phyloP scores from a whole-genome alignment of 2,113 vertebrate genomes.

The Stomatorhinus ivindoensis region DNA sequence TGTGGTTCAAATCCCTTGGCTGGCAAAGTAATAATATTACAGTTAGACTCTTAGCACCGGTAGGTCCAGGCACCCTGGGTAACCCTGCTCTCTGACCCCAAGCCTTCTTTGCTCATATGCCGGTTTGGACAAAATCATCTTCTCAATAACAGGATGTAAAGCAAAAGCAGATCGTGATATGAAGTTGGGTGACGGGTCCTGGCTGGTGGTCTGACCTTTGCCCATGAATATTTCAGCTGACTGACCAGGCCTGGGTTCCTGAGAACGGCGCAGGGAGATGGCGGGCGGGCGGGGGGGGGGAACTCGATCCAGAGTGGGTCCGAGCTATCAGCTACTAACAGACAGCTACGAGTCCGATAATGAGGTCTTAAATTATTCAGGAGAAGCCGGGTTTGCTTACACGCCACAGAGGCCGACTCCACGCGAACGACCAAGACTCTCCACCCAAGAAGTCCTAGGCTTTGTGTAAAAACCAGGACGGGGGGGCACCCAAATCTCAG shows the following conservation, averaged over 20 bases:
- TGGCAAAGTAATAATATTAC: neutral
- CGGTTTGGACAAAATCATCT: neutral
- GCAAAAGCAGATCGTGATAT: neutral
- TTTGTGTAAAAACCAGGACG: neutral
- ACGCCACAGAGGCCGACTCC: neutral
- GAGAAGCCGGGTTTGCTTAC: neutral
- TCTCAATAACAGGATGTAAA: neutral
- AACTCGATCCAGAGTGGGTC: neutral
- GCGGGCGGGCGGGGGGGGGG: neutral
- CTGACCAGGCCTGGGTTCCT: neutral
- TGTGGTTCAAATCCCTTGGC: neutral
- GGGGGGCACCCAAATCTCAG: neutral
- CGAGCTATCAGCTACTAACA: slow-evolving; percentile 4
- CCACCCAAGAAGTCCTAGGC: neutral
- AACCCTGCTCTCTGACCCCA: neutral
- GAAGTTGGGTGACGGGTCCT: neutral
- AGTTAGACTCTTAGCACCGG: neutral
- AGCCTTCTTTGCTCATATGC: neutral
- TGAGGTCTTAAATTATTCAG: slow-evolving; percentile 18
- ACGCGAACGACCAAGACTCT: neutral
- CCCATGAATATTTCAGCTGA: slow-evolving; percentile 1
- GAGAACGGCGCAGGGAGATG: neutral
- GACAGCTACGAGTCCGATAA: neutral
- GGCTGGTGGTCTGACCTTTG: neutral
- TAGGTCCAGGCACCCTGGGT: neutral